Evolutionary conservation across 2,888 invertebrate species (phyloP).

Genomic region (Molorchus minor): DNA sequence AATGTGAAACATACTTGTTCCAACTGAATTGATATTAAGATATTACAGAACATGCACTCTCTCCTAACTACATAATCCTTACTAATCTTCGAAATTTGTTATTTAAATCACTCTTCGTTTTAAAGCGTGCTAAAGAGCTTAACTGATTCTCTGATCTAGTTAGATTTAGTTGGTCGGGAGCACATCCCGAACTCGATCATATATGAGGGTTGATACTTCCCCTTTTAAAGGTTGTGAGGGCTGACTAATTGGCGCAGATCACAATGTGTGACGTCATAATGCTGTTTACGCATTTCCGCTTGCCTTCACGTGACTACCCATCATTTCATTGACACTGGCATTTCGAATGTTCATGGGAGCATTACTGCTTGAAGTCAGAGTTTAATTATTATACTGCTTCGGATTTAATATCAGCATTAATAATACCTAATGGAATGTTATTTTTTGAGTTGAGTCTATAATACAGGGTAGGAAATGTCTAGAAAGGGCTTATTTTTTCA

Average conservation of each 20-base stretch:
- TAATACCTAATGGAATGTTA: too few relatives aligned
- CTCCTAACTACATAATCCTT: constrained; percentile 3
- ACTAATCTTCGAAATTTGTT: constrained; percentile 5
- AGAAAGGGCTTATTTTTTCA: too few relatives aligned
- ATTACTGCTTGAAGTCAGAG: constrained; percentile 15
- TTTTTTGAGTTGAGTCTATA: too few relatives aligned
- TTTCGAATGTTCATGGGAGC: background rate
- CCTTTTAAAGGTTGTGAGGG: constrained; percentile 27
- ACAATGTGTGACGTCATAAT: constrained; percentile 40
- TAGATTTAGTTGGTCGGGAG: constrained; percentile 7
- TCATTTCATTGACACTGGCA: constrained; percentile 10
- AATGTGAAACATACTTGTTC: too few relatives aligned
- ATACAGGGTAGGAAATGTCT: too few relatives aligned
- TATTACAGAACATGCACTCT: constrained; percentile 1
- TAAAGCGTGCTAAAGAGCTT: constrained; percentile 20
- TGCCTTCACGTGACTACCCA: constrained; percentile 35
- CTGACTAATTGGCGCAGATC: constrained; percentile 39
- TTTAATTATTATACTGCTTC: background rate
- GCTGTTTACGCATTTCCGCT: constrained; percentile 38
- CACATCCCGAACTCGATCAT: constrained; percentile 20
- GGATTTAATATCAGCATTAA: too few relatives aligned
- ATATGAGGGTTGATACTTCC: constrained; percentile 28
- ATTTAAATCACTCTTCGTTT: constrained; percentile 5
- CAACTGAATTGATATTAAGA: background rate
- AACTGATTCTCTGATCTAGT: constrained; percentile 19